These are phyloP conservation scores for Phania funesta DNA, from an alignment of 2,888 invertebrate species.

Conservation along the genomic window DNA sequence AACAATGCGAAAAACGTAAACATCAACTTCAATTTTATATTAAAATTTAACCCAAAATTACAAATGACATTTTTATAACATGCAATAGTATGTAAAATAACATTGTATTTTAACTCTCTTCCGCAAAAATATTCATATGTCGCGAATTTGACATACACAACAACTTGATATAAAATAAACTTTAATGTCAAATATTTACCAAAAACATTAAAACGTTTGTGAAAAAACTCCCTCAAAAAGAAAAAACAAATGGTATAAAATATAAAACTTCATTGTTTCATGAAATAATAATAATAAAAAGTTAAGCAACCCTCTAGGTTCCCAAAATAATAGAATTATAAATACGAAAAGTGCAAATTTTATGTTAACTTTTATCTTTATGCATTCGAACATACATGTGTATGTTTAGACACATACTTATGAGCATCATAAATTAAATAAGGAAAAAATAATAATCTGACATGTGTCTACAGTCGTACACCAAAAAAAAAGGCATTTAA, in stretches of 20 bases:
- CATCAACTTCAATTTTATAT: conserved; percentile 46
- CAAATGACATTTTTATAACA: conserved; percentile 43
- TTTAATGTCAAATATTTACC: conserved; percentile 36
- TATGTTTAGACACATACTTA: background rate
- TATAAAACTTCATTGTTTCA: conserved; percentile 48
- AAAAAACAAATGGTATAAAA: conserved; percentile 39
- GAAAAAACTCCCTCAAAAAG: conserved; percentile 12
- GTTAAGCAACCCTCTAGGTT: conserved; percentile 54
- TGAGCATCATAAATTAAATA: conserved; percentile 9
- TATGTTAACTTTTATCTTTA: conserved; percentile 13
- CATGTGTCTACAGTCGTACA: background rate
- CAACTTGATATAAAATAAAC: conserved; percentile 32
- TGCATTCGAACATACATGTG: background rate
- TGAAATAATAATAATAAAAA: conserved; percentile 56
- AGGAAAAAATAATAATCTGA: conserved; percentile 25
- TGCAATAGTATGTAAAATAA: background rate
- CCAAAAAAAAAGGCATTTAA: too few relatives aligned
- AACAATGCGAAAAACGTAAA: conserved; percentile 51
- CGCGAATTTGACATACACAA: conserved; percentile 29
- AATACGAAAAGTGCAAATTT: conserved; percentile 1
- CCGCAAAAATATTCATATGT: conserved; percentile 15
- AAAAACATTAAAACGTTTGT: conserved; percentile 22
- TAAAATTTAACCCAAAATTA: conserved; percentile 50
- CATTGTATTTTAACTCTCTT: background rate
- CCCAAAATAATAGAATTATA: conserved; percentile 11